Evolutionary conservation across 2,888 invertebrate genomes (phyloP).

Genomic region (Cerastis leucographa): DNA sequence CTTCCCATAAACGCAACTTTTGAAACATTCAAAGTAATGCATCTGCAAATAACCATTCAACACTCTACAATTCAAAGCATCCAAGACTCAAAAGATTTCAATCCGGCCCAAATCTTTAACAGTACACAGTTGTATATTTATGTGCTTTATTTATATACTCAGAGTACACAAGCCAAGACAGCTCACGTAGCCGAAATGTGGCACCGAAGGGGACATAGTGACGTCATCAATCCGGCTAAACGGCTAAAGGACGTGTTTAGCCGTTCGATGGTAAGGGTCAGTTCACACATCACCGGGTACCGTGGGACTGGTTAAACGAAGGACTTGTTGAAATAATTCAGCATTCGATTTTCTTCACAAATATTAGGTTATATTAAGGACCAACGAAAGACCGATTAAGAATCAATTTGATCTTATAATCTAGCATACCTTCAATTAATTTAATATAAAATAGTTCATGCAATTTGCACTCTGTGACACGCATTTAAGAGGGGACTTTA

Average conservation of each 20-base stretch:
- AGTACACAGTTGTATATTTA: constrained; percentile 38
- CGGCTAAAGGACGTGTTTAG: constrained; percentile 73
- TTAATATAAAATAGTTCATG: no score
- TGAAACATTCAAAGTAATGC: not conserved
- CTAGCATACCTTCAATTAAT: no score
- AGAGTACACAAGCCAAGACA: constrained; percentile 46
- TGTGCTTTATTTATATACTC: constrained; percentile 56
- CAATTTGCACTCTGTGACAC: no score
- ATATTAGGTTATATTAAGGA: no score
- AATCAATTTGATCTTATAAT: no score
- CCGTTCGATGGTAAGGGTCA: constrained; percentile 70
- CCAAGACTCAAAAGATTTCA: constrained; percentile 11
- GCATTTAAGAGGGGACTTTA: no score
- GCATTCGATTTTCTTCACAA: not conserved
- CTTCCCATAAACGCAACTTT: no score
- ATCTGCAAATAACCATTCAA: not conserved
- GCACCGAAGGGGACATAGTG: constrained; percentile 77
- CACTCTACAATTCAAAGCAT: not conserved
- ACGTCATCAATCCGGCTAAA: constrained; percentile 83
- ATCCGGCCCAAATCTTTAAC: constrained; percentile 4
- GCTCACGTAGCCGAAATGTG: constrained; percentile 75
- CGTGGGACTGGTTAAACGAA: not conserved
- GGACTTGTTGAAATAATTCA: not conserved
- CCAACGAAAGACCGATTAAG: no score
- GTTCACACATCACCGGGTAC: constrained; percentile 54